Base-by-base conservation (phyloP, 2,113 vertebrate species). In the Recurvirostra avosetta region DNA sequence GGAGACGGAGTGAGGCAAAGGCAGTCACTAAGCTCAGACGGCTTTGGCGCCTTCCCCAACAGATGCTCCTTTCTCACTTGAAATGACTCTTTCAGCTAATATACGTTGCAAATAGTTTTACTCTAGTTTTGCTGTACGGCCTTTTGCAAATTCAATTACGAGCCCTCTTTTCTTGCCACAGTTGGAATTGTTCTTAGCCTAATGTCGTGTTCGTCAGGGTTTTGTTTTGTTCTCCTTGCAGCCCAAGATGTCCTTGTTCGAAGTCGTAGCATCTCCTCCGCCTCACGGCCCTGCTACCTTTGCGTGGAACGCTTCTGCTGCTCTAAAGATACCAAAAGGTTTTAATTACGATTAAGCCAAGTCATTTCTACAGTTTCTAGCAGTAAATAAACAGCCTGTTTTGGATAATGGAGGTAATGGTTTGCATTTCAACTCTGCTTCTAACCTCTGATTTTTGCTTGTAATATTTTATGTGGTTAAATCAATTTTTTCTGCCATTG, bases 321-420 rank as follows among this genome's bases (percentile, higher is more conserved):
- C 95, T 96, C 94, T 97, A 97, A 96, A 97, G 97, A 96, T 96
- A 97, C 95, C 92, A 94, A 96, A 96, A 94, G 96, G 96, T 95
- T 97, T 96, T 97, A 97, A 97, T 97, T 96, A 88, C 12, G 0
- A 97, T 94, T 68, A 95, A 97, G 84, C 82, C 94, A 95, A 95
- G 90, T 32, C 79, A 70, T 96, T 94, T 84, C 67, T 74, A 11
- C 91, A 90, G n/a, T 94, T 79, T 38, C 10, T 52, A 83, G 94
- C 75, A 65, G 86, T 55, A 97, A 90, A 90, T 88, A 92, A 96
- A 70, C 81, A 96, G 95, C 86, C 80, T 94, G 88, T 68, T 96
- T 89, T 91, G 94, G 95, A 95, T 97, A 96, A 97, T 96, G 95
- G 82, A 96, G 96, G 95, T 95, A 94, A 92, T 94, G 94, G 94